Percentiles rank a stretch among this genome's conserved stretches.
phyloP scores from a whole-genome alignment of 2,797 vertebrate species.

The Bovichtus diacanthus region DNA sequence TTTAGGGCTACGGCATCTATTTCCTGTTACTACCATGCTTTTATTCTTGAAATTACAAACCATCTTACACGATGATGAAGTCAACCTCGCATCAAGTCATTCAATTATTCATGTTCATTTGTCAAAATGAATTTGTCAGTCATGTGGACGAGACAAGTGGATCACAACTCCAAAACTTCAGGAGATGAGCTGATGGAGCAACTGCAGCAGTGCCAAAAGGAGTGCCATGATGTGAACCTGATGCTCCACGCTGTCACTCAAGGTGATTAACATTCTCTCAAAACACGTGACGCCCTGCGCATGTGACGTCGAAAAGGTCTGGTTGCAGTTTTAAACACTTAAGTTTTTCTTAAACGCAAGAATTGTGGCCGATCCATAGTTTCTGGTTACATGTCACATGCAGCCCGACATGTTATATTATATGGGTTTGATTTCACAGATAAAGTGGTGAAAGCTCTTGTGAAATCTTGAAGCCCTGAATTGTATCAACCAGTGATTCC shows the following conservation, averaged over 20 bases:
- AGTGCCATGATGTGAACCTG: not conserved
- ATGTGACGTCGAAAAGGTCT: not conserved
- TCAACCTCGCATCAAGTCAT: not conserved
- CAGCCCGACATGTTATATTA: too few species aligned
- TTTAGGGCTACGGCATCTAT: too few species aligned
- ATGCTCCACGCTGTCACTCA: slow-evolving; percentile 35
- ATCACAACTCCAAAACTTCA: not conserved
- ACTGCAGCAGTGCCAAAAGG: slow-evolving; percentile 37
- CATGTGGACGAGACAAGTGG: not conserved
- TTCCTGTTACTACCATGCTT: not conserved
- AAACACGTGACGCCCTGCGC: not conserved
- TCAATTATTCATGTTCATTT: not conserved
- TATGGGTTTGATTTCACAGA: too few species aligned
- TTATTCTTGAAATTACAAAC: not conserved
- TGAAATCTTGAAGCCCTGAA: not conserved
- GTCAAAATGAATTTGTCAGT: too few species aligned
- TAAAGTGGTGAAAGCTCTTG: too few species aligned
- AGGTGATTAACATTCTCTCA: slow-evolving; percentile 27
- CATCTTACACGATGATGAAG: rapidly evolving
- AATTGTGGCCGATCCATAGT: too few species aligned
- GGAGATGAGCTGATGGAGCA: not conserved
- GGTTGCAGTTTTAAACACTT: too few species aligned
- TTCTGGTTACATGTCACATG: too few species aligned
- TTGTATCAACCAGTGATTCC: not conserved
- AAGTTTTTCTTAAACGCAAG: too few species aligned